Base-by-base conservation (phyloP, 2,113 vertebrate species). In the Callochromis pleurospilus region DNA sequence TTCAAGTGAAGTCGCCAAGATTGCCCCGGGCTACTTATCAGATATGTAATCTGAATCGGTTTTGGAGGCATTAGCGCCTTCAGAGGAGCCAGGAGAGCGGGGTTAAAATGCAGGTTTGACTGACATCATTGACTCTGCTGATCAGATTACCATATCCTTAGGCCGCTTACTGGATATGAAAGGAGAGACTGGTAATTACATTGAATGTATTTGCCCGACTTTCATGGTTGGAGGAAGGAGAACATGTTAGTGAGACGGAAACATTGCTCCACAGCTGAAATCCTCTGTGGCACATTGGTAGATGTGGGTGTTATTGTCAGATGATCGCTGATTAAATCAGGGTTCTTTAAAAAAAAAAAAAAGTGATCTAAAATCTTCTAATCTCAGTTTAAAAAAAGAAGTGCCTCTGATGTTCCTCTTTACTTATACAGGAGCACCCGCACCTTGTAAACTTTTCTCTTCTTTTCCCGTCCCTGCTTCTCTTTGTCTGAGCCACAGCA, bases 401-500 rank as follows among this genome's bases (percentile, higher is more conserved):
- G 9, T 6, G 2, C 12, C 40, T 33, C 6, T 6, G 79, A 80
- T 49, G 6, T 17, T 24, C 5, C 14, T 29, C 14, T 81, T 80
- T 9, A 11, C 42, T 29, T 14, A 42, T n/a, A 45, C 21, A 33
- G 9, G 36, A 49, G 19, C 13, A 7, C 17, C 21, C 1, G 33
- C 21, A 12, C 17, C 15, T 80, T 58, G 54, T 4, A 85, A 86
- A 90, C 79, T 83, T 84, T 51, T 17, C 6, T 9, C 24, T 4
- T 21, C 40, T 68, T 65, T 65, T 65, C 9, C 79, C 24, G 3
- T 70, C 81, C 58, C n/a, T 80, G 60, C 45, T 56, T 91, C 81
- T 94, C 95, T 96, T 96, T 97, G 95, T 97, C 94, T 96, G 94
- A 89, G 65, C 54, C 86, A 19, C 84, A 83, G 86, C 90, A 84